Base-by-base conservation (phyloP, 2,888 invertebrate species). In the Charanyca ferruginea region DNA sequence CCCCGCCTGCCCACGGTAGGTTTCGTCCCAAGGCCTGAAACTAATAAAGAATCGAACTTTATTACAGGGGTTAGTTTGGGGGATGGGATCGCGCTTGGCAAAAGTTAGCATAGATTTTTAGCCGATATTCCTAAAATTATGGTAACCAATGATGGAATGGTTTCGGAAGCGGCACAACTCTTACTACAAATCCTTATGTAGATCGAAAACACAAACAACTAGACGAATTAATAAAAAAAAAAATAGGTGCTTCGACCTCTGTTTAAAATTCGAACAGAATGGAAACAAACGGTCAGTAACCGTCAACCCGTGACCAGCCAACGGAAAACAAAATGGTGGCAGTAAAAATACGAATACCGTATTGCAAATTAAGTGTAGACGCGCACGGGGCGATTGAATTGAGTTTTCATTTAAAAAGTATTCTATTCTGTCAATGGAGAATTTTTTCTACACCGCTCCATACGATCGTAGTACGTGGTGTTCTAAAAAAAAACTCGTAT, bases 1-100 rank as follows among this genome's bases (percentile, higher is more conserved):
- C 8, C 97, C 96, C 1, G 97, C 95, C 80, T 96, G 96, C 1
- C 97, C 97, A 49, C 97, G 96, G 79, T 96, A 96, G 9, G 96
- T 96, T 85, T 96, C 96, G 82, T 96, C 96, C 94, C 95, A 96
- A 0, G 96, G 96, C 62, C 96, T 94, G 92, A 95, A 96, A 92
- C 95, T 95, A 73, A 73, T 32, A 76, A 58, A 66, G 35, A 57
- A 57, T 51, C 61, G 58, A 79, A 61, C 59, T 64, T 81, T 63
- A 61, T 81, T 48, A 52, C 1, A 32, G 9, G 7, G 9, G 13
- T 38, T 16, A 22, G 9, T 20, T 20, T 3, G 18, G 28, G n/a
- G n/a, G n/a, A 11, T 28, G 32, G 51, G 32, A 3, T 13, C 18
- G 20, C 11, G 11, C 4, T 18, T 42, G 6, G 2, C n/a, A 42